A percentile compares a stretch with the other conserved stretches of the same genome.
These are phyloP conservation scores for Minunthozetes semirufus DNA, from an alignment of 2,888 invertebrate genomes.

Conservation along the genomic window DNA sequence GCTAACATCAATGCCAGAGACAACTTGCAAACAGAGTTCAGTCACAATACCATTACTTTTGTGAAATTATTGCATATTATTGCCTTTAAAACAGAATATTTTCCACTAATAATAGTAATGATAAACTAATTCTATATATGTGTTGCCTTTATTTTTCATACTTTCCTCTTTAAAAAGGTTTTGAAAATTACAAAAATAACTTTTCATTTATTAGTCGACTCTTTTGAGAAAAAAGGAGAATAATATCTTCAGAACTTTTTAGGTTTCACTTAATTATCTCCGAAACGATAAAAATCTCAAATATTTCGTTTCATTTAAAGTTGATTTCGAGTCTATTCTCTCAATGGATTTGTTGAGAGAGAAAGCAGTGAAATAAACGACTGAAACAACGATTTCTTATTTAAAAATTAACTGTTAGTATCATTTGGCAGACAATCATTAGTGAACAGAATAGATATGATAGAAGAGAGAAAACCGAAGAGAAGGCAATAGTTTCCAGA, in stretches of 20 bases:
- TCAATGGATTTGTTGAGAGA: too few relatives aligned
- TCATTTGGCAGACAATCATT: constrained; percentile 22
- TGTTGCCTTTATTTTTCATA: too few relatives aligned
- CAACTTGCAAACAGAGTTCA: too few relatives aligned
- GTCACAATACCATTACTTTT: too few relatives aligned
- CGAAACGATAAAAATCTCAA: background rate
- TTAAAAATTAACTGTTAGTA: constrained; percentile 13
- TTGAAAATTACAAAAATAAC: background rate
- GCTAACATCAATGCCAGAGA: background rate
- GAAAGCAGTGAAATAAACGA: background rate
- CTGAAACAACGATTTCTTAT: background rate
- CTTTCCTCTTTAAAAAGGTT: too few relatives aligned
- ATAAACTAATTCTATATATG: background rate
- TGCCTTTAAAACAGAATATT: background rate
- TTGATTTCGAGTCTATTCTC: background rate
- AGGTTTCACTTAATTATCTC: background rate
- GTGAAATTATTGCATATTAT: too few relatives aligned
- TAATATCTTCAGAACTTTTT: background rate
- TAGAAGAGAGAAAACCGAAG: background rate
- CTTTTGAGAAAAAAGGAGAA: background rate
- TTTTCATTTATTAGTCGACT: background rate
- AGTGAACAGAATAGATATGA: background rate
- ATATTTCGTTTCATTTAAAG: background rate
- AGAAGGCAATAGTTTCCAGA: background rate
- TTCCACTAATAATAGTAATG: background rate